Evolutionary conservation across 2,888 invertebrate genomes (phyloP).

Genomic region (Cenopis cana): DNA sequence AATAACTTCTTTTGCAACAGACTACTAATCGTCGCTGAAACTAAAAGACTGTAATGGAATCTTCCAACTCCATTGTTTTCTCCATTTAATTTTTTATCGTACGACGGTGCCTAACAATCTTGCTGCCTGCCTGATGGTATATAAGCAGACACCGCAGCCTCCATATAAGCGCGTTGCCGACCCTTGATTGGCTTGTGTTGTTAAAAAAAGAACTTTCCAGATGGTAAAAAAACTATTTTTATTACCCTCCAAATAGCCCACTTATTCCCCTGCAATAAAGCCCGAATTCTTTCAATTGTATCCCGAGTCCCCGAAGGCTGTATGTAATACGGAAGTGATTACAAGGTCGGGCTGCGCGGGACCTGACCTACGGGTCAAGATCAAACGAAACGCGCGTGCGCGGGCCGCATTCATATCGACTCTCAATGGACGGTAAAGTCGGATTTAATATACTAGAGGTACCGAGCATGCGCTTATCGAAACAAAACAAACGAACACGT

Average conservation of each 20-base stretch:
- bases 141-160: no score
- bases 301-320: neutral
- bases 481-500: no score
- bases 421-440: neutral
- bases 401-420: neutral
- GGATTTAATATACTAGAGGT: no score
- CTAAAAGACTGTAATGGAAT: neutral
- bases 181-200: no score
- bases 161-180: no score
- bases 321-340: slow-evolving; percentile 2
- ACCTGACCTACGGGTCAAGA: slow-evolving; percentile 4
- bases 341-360: neutral
- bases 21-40: no score
- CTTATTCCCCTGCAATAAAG: neutral
- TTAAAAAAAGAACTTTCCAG: neutral
- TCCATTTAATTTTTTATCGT: neutral
- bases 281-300: neutral
- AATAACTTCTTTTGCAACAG: no score
- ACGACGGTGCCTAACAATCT: no score
- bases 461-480: no score
- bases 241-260: neutral
- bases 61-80: neutral
- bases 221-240: neutral
- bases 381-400: neutral
- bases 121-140: no score